A percentile compares a stretch with the other conserved stretches of the same genome.
Evolutionary conservation across 2,888 invertebrate species (phyloP).

Genomic region (Pyrrhosoma nymphula): DNA sequence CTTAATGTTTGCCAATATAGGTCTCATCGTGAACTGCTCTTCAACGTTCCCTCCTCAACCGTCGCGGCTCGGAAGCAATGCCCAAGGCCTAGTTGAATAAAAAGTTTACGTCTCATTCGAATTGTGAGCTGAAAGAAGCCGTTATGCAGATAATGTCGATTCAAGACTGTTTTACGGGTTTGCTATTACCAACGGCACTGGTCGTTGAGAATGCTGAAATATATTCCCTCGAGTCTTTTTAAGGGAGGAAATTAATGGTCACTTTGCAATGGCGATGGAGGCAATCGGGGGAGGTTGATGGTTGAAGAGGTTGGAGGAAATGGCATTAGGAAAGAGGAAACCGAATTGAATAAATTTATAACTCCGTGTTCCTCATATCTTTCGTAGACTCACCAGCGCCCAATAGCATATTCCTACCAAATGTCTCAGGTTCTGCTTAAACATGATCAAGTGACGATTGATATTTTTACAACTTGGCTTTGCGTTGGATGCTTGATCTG

Average conservation of each 20-base stretch:
- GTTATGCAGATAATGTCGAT: slow-evolving; percentile 1
- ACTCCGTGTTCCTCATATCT: not conserved
- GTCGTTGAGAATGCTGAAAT: not conserved
- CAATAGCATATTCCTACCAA: not conserved
- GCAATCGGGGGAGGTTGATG: not conserved
- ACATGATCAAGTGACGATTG: not conserved
- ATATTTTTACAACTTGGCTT: not conserved
- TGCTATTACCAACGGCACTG: not conserved
- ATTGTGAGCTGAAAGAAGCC: not conserved
- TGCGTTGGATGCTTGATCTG: not conserved
- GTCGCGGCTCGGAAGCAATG: not conserved
- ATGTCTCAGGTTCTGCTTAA: not conserved
- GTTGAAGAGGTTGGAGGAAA: not conserved
- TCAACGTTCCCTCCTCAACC: not conserved
- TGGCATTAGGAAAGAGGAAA: too few species aligned
- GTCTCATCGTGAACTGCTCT: not conserved
- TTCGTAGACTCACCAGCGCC: not conserved
- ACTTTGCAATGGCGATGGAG: not conserved
- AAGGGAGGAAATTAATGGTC: not conserved
- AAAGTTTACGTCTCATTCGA: not conserved
- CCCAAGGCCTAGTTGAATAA: not conserved
- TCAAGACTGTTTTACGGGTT: not conserved
- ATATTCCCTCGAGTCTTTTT: not conserved
- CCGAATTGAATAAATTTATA: not conserved
- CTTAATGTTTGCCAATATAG: not conserved